Percentiles rank a stretch among this genome's conserved stretches.
These are phyloP conservation scores for Plagodis pulveraria DNA, from an alignment of 2,888 invertebrate species.

Conservation along the genomic window DNA sequence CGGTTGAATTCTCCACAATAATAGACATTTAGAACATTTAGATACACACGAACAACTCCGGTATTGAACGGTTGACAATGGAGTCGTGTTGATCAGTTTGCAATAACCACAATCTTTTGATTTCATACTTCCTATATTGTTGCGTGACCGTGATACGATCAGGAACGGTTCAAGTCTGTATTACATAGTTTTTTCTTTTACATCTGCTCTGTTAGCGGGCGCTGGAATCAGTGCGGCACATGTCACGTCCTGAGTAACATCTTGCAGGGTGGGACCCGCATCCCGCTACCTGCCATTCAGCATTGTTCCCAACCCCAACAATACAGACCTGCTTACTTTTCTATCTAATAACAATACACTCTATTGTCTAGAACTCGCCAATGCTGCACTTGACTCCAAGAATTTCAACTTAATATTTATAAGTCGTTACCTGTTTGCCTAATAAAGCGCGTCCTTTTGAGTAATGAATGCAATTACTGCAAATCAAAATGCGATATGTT, in stretches of 20 bases:
- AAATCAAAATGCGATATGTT: conserved; percentile 47
- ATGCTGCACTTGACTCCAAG: conserved; percentile 57
- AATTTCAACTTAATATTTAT: conserved; percentile 46
- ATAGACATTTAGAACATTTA: conserved; percentile 50
- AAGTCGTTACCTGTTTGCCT: conserved; percentile 36
- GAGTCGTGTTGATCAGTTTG: conserved; percentile 44
- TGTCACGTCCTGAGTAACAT: conserved; percentile 54
- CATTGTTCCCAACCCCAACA: conserved; percentile 65
- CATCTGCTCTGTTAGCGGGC: conserved; percentile 3
- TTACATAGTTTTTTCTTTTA: not conserved
- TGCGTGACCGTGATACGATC: conserved; percentile 30
- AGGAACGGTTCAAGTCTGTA: conserved; percentile 6
- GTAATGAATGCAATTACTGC: conserved; percentile 49
- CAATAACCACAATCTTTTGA: conserved; percentile 40
- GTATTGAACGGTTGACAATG: conserved; percentile 51
- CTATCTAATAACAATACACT: conserved; percentile 67
- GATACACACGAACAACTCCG: conserved; percentile 62
- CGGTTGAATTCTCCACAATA: conserved; percentile 59
- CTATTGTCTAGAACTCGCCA: conserved; percentile 59
- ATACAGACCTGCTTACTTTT: conserved; percentile 69
- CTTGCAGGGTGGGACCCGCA: conserved; percentile 62
- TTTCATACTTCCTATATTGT: conserved; percentile 35
- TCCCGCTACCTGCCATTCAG: conserved; percentile 70
- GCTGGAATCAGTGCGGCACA: conserved; percentile 61
- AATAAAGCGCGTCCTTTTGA: conserved; percentile 40